A percentile compares a stretch with the other conserved stretches of the same genome.
These are phyloP conservation scores for Drosophila mauritiana DNA, from an alignment of 1,140 invertebrate genomes.

Conservation along the genomic window DNA sequence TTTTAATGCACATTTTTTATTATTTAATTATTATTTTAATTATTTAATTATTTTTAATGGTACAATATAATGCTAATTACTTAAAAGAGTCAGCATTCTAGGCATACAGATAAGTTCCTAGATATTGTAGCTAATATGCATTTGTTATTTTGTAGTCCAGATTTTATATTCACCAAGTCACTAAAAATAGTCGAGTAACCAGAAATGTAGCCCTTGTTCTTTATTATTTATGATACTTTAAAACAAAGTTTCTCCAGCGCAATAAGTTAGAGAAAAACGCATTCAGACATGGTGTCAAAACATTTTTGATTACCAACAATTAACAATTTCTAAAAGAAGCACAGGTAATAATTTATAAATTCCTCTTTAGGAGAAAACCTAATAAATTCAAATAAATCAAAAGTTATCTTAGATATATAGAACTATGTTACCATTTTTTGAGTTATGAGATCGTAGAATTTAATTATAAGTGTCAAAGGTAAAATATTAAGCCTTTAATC, in stretches of 20 bases:
- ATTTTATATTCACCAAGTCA: neutral
- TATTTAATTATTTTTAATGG: too few relatives aligned
- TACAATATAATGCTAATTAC: neutral
- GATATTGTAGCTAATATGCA: neutral
- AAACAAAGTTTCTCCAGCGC: conserved; percentile 59
- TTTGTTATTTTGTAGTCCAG: neutral
- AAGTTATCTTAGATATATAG: neutral
- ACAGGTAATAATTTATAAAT: conserved; percentile 37
- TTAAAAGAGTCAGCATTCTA: too few relatives aligned
- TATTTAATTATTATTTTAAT: too few relatives aligned
- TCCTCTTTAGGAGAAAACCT: conserved; percentile 4
- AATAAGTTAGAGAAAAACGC: conserved; percentile 50
- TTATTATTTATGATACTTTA: conserved; percentile 69
- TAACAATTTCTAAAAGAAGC: conserved; percentile 50
- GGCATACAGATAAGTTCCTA: too few relatives aligned
- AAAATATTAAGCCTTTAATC: neutral
- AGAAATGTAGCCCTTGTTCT: conserved; percentile 42
- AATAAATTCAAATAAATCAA: conserved; percentile 11
- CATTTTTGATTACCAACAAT: conserved; percentile 42
- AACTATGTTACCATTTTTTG: neutral
- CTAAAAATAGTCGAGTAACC: conserved; percentile 2
- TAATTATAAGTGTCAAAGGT: neutral
- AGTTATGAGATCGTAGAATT: neutral
- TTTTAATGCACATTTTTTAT: too few relatives aligned
- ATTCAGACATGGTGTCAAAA: conserved; percentile 41